These are phyloP conservation scores for Pangasius larnaudii DNA, from an alignment of 2,797 vertebrate species.

Conservation along the genomic window DNA sequence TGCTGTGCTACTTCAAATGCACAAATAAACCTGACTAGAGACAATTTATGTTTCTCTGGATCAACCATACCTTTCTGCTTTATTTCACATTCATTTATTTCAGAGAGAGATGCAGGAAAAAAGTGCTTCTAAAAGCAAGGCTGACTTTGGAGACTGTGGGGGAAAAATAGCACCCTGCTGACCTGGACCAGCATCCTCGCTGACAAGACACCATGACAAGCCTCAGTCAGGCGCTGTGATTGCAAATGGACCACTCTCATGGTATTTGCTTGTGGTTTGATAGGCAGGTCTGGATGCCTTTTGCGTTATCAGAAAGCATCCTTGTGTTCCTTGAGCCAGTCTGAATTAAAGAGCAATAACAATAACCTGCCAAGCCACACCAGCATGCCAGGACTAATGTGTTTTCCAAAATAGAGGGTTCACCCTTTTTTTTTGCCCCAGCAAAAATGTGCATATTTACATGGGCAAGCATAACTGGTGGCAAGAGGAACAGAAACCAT, in stretches of 20 bases:
- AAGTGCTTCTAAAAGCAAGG: constrained; percentile 35
- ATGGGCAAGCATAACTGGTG: constrained; percentile 91
- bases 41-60: constrained; percentile 74
- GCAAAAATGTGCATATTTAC: constrained; percentile 96
- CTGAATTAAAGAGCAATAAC: constrained; percentile 79
- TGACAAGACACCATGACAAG: constrained; percentile 73
- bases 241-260: constrained; percentile 73
- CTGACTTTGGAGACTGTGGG: not conserved
- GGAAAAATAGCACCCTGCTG: constrained; percentile 49
- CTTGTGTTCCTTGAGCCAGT: constrained; percentile 81
- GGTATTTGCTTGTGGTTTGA: constrained; percentile 76
- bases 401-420: constrained; percentile 66
- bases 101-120: constrained; percentile 44
- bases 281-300: constrained; percentile 77
- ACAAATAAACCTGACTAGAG: constrained; percentile 6
- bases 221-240: constrained; percentile 57
- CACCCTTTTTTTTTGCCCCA: constrained; percentile 63
- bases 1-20: constrained; percentile 17
- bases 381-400: constrained; percentile 45
- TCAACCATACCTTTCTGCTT: constrained; percentile 72
- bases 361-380: constrained; percentile 82
- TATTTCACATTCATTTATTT: constrained; percentile 74
- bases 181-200: constrained; percentile 58
- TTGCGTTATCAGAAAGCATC: constrained; percentile 78
- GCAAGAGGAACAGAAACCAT: constrained; percentile 93